Conservation (phyloP, 2,888 invertebrate genomes). For the Hypomecis atomaria region DNA sequence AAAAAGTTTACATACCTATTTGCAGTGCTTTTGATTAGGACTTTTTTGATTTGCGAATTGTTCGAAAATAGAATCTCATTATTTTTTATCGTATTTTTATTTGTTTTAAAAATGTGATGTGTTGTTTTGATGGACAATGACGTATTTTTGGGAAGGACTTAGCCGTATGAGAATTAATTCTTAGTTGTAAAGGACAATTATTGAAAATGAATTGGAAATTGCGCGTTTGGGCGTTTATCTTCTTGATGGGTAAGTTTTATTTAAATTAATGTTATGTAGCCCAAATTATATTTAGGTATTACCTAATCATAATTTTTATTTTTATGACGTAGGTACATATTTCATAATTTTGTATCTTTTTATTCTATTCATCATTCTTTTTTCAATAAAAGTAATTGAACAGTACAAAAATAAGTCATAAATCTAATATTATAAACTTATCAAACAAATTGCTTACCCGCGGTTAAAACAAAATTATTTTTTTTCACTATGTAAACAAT, state of each 20-base stretch:
- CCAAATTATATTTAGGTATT: too few species aligned
- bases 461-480: too few species aligned
- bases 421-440: too few species aligned
- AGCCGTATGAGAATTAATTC: constrained; percentile 25
- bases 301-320: too few species aligned
- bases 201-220: constrained; percentile 53
- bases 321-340: too few species aligned
- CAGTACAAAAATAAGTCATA: too few species aligned
- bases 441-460: too few species aligned
- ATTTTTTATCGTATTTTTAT: constrained; percentile 1
- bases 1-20: background rate
- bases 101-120: constrained; percentile 8
- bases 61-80: constrained; percentile 20
- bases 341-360: too few species aligned
- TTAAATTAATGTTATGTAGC: too few species aligned
- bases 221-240: constrained; percentile 48
- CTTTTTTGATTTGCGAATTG: background rate
- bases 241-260: constrained; percentile 54
- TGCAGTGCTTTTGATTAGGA: background rate
- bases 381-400: too few species aligned
- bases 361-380: too few species aligned
- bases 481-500: too few species aligned
- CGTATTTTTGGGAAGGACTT: constrained; percentile 8
- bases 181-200: constrained; percentile 27
- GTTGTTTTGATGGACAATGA: constrained; percentile 22